Evolutionary conservation across 1,140 invertebrate genomes (phyloP).

Genomic region (Coboldia fuscipes): DNA sequence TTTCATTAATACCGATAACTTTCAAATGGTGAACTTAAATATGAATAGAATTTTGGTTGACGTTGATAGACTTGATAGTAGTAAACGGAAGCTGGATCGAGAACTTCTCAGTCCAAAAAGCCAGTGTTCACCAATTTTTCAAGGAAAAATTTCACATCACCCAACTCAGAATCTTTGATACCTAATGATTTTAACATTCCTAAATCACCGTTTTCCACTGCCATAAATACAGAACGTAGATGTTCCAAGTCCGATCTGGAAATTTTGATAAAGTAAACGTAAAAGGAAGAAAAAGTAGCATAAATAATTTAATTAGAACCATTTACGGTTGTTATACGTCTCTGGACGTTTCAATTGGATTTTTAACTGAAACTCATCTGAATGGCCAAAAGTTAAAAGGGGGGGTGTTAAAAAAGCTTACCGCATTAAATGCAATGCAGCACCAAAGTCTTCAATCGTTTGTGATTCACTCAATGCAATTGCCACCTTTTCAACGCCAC

Average conservation of each 20-base stretch:
- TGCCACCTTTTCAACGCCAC: slow-evolving; percentile 83
- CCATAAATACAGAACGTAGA: slow-evolving; percentile 82
- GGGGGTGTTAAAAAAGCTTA: slow-evolving; percentile 7
- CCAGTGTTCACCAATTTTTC: slow-evolving; percentile 92
- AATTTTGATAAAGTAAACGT: no score
- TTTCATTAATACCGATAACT: no score
- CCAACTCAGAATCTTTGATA: slow-evolving; percentile 85
- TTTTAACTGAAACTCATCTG: no score
- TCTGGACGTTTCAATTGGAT: no score
- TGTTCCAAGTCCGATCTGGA: slow-evolving; percentile 66
- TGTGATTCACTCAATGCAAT: slow-evolving; percentile 88
- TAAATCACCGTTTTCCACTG: slow-evolving; percentile 86
- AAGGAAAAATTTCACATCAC: slow-evolving; percentile 93
- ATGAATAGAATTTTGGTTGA: slow-evolving; percentile 36
- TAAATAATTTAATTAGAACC: slow-evolving; percentile 29
- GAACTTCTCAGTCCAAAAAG: slow-evolving; percentile 75
- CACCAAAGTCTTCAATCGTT: slow-evolving; percentile 54
- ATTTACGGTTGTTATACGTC: neutral
- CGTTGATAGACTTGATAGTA: slow-evolving; percentile 34
- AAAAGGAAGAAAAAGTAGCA: slow-evolving; percentile 67
- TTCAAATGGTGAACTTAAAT: slow-evolving; percentile 20
- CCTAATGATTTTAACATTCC: slow-evolving; percentile 84
- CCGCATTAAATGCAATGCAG: slow-evolving; percentile 21
- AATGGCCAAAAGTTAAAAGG: no score
- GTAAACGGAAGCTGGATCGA: slow-evolving; percentile 38